Conservation (phyloP, 2,888 invertebrate genomes). For the Meandrusa payeni region DNA sequence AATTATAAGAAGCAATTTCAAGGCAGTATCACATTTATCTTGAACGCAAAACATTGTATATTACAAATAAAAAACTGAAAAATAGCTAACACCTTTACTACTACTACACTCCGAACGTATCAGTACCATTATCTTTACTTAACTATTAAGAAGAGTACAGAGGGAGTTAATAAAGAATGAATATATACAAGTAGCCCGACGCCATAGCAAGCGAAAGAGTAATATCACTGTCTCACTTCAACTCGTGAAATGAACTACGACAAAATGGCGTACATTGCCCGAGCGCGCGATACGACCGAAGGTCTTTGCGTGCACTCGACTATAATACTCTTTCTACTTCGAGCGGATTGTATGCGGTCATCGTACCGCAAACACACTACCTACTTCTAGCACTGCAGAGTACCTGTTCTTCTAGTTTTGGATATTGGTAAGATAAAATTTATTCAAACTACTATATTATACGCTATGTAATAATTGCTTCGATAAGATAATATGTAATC, state of each 20-base stretch:
- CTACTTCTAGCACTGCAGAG: conserved; percentile 24
- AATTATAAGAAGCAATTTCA: too few species aligned
- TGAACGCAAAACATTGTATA: too few species aligned
- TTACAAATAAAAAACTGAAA: too few species aligned
- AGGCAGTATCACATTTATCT: too few species aligned
- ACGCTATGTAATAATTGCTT: too few species aligned
- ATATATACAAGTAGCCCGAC: neutral
- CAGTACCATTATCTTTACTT: too few species aligned
- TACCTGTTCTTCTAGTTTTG: conserved; percentile 11
- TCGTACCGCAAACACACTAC: conserved; percentile 29
- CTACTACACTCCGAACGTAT: too few species aligned
- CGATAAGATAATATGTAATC: too few species aligned
- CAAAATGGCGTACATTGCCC: conserved; percentile 59
- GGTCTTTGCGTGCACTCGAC: conserved; percentile 38
- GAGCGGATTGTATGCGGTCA: conserved; percentile 41
- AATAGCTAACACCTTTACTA: too few species aligned
- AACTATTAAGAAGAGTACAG: too few species aligned
- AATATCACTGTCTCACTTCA: conserved; percentile 43
- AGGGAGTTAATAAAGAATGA: too few species aligned
- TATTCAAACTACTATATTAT: too few species aligned
- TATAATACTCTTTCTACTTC: conserved; percentile 41
- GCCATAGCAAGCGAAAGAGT: conserved; percentile 2
- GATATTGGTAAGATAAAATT: conserved; percentile 28
- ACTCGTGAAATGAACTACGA: conserved; percentile 46
- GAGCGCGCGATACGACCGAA: conserved; percentile 33